phyloP scores from a whole-genome alignment of 2,888 invertebrate species.

The Drosophila glabriapex region DNA sequence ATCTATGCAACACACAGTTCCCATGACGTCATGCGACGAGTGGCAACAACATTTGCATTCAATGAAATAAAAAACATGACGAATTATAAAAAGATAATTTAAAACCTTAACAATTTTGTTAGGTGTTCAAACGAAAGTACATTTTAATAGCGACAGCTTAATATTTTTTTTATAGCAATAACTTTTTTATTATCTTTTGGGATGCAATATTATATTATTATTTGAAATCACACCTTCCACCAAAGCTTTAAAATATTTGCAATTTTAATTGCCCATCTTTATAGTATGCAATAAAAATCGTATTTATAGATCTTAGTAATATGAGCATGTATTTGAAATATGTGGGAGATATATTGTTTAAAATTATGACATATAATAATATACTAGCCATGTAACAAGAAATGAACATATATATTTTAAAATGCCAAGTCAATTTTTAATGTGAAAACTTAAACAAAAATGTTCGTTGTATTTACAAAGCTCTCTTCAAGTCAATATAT shows the following conservation, averaged over 20 bases:
- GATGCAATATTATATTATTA: slow-evolving; percentile 4
- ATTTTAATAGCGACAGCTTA: slow-evolving; percentile 21
- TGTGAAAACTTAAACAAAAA: not conserved
- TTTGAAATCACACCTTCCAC: not conserved
- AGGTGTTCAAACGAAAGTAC: slow-evolving; percentile 2
- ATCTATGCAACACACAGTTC: slow-evolving; percentile 10
- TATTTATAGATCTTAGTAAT: not conserved
- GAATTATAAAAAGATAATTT: slow-evolving; percentile 7
- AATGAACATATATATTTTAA: not conserved
- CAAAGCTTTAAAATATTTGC: not conserved
- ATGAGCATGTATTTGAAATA: not conserved
- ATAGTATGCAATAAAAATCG: not conserved
- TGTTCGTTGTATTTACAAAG: not conserved
- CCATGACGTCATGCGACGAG: slow-evolving; percentile 21
- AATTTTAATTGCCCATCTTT: not conserved
- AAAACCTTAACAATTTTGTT: not conserved
- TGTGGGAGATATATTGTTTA: not conserved
- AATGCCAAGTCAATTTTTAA: not conserved
- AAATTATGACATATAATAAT: not conserved
- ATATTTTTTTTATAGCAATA: not conserved
- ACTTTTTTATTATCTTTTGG: slow-evolving; percentile 15
- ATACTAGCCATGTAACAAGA: not conserved
- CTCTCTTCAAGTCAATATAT: not conserved
- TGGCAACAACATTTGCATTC: slow-evolving; percentile 17
- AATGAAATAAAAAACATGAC: not conserved